These are phyloP conservation scores for Drosophila saltans DNA, from an alignment of 1,140 invertebrate genomes.

Conservation along the genomic window DNA sequence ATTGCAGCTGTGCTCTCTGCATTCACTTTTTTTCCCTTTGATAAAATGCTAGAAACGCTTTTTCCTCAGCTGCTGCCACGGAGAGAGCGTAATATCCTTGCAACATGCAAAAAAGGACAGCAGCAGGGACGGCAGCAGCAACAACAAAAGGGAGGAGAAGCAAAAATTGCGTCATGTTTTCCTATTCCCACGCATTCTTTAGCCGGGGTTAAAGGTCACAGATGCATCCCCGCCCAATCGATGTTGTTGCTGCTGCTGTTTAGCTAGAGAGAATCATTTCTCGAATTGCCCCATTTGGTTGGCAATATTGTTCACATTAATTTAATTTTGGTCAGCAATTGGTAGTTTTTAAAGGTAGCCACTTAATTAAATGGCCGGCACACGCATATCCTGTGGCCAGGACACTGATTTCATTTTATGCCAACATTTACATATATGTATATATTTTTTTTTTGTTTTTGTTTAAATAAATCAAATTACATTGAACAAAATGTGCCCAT, in stretches of 20 bases:
- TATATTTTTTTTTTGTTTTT: conserved; percentile 38
- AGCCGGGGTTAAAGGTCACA: conserved; percentile 64
- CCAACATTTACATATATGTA: conserved; percentile 6
- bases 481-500: conserved; percentile 70
- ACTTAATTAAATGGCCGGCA: conserved; percentile 66
- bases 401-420: conserved; percentile 39
- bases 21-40: conserved; percentile 14
- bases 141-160: conserved; percentile 43
- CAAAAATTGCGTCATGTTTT: conserved; percentile 73
- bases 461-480: conserved; percentile 70
- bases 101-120: conserved; percentile 42
- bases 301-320: conserved; percentile 55
- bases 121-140: neutral
- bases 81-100: conserved; percentile 44
- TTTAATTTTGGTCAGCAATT: conserved; percentile 58
- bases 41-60: conserved; percentile 34
- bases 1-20: conserved; percentile 14
- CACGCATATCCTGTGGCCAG: conserved; percentile 45
- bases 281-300: conserved; percentile 21
- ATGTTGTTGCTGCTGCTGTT: conserved; percentile 35
- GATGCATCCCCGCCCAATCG: conserved; percentile 43
- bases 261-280: conserved; percentile 11
- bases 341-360: conserved; percentile 54
- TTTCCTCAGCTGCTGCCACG: conserved; percentile 24
- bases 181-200: conserved; percentile 59